Evolutionary conservation across 2,888 invertebrate genomes (phyloP).

Genomic region (Crioceris asparagi): DNA sequence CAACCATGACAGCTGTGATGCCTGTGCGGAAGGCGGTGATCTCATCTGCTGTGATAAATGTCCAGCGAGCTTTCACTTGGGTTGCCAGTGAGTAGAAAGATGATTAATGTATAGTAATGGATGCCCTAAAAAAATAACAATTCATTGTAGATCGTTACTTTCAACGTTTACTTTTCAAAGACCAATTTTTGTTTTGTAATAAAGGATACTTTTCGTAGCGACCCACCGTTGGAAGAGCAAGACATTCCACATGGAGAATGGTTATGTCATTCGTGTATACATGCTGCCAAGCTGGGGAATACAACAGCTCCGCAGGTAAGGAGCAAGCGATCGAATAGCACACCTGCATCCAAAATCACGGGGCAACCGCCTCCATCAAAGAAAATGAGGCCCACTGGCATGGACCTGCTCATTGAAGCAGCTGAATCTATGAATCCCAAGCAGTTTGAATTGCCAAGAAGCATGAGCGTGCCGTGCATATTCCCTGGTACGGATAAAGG

Average conservation of each 20-base stretch:
- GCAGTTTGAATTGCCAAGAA: conserved; percentile 79
- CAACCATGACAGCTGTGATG: conserved; percentile 89
- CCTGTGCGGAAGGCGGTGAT: conserved; percentile 90
- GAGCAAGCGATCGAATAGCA: conserved; percentile 30
- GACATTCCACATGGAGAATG: conserved; percentile 87
- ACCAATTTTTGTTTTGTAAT: background rate
- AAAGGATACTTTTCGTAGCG: conserved; percentile 43
- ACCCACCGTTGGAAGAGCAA: conserved; percentile 83
- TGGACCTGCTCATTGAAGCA: conserved; percentile 70
- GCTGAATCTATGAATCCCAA: conserved; percentile 79
- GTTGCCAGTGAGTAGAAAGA: conserved; percentile 74
- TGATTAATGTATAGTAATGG: background rate
- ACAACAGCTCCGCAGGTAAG: conserved; percentile 24
- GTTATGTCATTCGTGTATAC: conserved; percentile 76
- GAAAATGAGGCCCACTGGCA: conserved; percentile 47
- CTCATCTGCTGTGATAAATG: conserved; percentile 93
- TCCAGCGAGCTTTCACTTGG: conserved; percentile 89
- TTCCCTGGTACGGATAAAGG: conserved; percentile 79
- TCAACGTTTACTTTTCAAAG: conserved; percentile 1
- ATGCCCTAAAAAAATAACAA: too few relatives aligned
- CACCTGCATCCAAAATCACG: conserved; percentile 18
- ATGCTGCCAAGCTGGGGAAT: conserved; percentile 22
- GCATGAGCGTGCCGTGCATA: conserved; percentile 62
- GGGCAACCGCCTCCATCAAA: conserved; percentile 27
- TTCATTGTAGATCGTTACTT: too few relatives aligned